Conservation (phyloP, 2,113 vertebrate genomes). For the Urocitellus parryii region DNA sequence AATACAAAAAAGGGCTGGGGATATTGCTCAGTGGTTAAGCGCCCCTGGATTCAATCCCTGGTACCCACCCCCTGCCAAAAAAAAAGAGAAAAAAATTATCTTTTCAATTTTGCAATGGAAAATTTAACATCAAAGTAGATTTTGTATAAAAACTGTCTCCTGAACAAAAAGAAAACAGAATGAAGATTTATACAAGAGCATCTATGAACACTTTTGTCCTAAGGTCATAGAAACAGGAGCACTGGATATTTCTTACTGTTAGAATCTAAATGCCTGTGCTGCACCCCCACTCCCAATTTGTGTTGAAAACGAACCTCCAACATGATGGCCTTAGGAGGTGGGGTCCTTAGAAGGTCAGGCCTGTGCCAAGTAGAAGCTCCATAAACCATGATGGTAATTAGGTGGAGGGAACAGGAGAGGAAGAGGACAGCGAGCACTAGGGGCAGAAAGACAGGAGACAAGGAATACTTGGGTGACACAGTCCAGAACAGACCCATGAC, state of each 20-base stretch:
- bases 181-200: background rate
- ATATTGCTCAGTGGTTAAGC: no score
- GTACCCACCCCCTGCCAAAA: no score
- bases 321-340: no score
- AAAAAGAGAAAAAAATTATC: background rate
- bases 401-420: no score
- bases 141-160: background rate
- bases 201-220: background rate
- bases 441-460: background rate
- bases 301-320: background rate
- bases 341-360: background rate
- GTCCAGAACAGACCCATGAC: background rate
- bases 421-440: no score
- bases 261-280: background rate
- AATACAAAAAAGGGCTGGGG: no score
- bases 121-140: background rate
- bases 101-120: background rate
- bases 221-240: background rate
- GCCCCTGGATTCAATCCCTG: no score
- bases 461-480: background rate
- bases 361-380: background rate
- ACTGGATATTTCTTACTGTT: background rate
- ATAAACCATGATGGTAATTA: background rate
- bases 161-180: background rate
- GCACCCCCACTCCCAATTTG: background rate